Base-by-base conservation (phyloP, 2,888 invertebrate species). In the Monopis laevigella region DNA sequence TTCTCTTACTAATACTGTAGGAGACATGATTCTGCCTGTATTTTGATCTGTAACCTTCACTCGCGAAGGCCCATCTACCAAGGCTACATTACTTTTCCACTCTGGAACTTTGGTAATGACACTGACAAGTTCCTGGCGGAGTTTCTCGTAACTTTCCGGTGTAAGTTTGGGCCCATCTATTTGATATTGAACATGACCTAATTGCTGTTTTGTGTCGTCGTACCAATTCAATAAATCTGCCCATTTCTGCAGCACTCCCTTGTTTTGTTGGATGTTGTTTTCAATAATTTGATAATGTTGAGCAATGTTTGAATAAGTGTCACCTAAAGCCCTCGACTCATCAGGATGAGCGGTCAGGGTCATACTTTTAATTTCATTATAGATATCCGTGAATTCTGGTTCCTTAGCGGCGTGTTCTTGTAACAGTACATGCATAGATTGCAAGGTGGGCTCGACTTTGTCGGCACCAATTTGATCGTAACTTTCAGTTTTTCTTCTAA, bases 321-420 rank as follows among this genome's bases (percentile, higher is more conserved):
- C 88, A 51, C 89, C 88, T 2, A 95, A 67, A 1, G 86, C 78
- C 41, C 87, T 84, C 1, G 87, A 85, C 56, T 94, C 93, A 48
- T 89, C 88, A 0, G 88, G 86, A n/a, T 88, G 84, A 2, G 88
- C 88, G 48, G 82, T 82, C 8, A 85, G 69, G 0, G 89, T 86
- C 51, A 94, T 82, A 43, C 87, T 87, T 55, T 93, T 93, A 0
- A 96, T 87, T 75, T 95, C 92, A 50, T 89, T 87, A 52, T 92
- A 90, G 49, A 96, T 90, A 2, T 85, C 84, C 46, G 88, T 84
- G 49, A 95, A 92, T 32, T 84, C 83, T 0, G 90, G 86, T 52
- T 90, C 89, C 55, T 93, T 91, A 32, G 93, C 92, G 2, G 89
- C 88, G 59, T 93, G 92, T 56, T 96, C 96, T 65, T 92, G 91